Percentiles rank a stretch among this genome's conserved stretches.
Conservation (phyloP, 2,888 invertebrate species). For the Schizaphis graminum region DNA sequence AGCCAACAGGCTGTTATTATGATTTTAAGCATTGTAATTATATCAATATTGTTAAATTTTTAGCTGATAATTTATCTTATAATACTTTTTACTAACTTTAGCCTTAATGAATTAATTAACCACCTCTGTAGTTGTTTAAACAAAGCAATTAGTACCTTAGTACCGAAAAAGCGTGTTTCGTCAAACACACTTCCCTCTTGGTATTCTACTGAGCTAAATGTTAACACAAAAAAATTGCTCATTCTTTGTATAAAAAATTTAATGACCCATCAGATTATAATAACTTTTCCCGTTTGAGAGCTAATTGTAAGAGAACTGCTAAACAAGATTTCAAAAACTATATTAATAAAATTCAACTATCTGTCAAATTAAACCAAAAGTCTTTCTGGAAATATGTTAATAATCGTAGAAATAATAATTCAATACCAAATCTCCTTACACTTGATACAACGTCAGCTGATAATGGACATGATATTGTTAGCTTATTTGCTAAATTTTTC, state of each 20-base stretch:
- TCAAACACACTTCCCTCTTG: background rate
- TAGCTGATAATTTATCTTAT: slow-evolving; percentile 25
- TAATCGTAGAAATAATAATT: slow-evolving; percentile 28
- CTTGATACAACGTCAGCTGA: background rate
- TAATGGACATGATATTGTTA: slow-evolving; percentile 16
- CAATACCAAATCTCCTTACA: slow-evolving; percentile 4
- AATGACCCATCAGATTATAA: background rate
- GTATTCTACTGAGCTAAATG: background rate
- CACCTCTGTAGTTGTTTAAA: slow-evolving; percentile 13
- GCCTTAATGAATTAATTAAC: background rate
- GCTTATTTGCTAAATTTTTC: slow-evolving; percentile 7
- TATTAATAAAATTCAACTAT: slow-evolving; percentile 16
- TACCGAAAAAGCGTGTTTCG: background rate
- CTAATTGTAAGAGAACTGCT: background rate
- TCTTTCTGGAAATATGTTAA: background rate
- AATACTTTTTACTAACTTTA: background rate
- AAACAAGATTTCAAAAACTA: background rate
- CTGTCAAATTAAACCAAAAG: background rate
- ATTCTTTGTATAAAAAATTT: slow-evolving; percentile 5
- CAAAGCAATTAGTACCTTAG: slow-evolving; percentile 16
- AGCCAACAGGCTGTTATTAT: background rate
- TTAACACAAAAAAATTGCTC: background rate
- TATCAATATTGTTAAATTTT: slow-evolving; percentile 19
- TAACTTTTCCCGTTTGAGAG: background rate
- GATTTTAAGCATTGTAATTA: slow-evolving; percentile 24